Conservation (phyloP, 2,113 vertebrate species). For the Pelobates fuscus region DNA sequence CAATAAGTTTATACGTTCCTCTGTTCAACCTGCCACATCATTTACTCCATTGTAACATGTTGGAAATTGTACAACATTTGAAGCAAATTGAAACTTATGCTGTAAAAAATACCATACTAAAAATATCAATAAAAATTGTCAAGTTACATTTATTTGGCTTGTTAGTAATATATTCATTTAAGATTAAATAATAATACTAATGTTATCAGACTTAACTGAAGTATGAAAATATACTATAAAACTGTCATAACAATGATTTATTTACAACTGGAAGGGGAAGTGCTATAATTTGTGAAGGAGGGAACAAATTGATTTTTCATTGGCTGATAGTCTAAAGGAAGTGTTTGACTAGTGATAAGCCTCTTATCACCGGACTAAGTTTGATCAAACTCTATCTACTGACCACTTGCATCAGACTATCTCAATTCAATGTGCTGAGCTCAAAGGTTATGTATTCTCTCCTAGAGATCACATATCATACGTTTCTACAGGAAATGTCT, state of each 20-base stretch:
- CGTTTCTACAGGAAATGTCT: too few species aligned
- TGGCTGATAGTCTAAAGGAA: background rate
- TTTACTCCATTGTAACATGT: too few species aligned
- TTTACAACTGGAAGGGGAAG: background rate
- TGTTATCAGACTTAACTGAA: background rate
- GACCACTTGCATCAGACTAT: background rate
- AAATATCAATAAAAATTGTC: too few species aligned
- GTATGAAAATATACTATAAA: background rate
- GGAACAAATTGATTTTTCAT: background rate
- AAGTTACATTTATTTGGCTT: too few species aligned
- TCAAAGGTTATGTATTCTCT: too few species aligned
- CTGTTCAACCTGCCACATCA: too few species aligned
- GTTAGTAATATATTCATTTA: too few species aligned
- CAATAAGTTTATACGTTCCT: too few species aligned
- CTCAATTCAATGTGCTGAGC: background rate
- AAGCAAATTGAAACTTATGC: too few species aligned
- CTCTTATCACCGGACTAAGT: background rate
- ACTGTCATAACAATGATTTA: background rate
- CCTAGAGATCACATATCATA: too few species aligned
- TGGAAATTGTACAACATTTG: too few species aligned
- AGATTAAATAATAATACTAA: conserved; percentile 20
- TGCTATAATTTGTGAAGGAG: background rate
- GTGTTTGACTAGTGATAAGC: background rate
- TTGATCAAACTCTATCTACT: background rate
- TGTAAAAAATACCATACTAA: too few species aligned